These are phyloP conservation scores for Phenacoccus solenopsis DNA, from an alignment of 1,140 invertebrate genomes.

Conservation along the genomic window DNA sequence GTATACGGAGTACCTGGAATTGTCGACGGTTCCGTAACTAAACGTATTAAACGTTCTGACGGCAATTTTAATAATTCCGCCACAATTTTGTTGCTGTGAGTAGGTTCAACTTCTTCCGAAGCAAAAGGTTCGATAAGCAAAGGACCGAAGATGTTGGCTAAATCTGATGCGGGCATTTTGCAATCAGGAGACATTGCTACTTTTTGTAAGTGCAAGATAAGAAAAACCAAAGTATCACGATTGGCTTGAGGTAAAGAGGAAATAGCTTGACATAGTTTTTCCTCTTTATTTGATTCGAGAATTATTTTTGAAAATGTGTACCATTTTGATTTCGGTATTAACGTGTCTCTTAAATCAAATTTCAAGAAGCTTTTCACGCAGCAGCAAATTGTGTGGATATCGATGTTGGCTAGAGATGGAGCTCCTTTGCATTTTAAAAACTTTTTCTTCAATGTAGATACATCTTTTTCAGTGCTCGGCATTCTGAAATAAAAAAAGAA, in stretches of 20 bases:
- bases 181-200: conserved; percentile 55
- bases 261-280: conserved; percentile 48
- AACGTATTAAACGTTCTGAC: conserved; percentile 24
- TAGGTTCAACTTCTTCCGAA: conserved; percentile 33
- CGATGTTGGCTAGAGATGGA: conserved; percentile 53
- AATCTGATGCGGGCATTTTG: conserved; percentile 63
- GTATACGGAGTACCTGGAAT: not conserved
- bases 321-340: conserved; percentile 63
- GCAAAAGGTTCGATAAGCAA: conserved; percentile 69
- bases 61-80: conserved; percentile 24
- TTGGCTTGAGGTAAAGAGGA: conserved; percentile 67
- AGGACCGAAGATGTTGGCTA: conserved; percentile 74
- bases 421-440: conserved; percentile 51
- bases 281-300: conserved; percentile 35
- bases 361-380: conserved; percentile 78
- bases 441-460: conserved; percentile 69
- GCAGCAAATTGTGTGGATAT: conserved; percentile 70
- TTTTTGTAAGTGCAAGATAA: conserved; percentile 72
- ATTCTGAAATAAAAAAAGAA: conserved; percentile 40
- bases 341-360: conserved; percentile 62
- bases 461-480: conserved; percentile 71
- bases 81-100: conserved; percentile 21
- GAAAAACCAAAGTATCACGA: conserved; percentile 71
- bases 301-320: conserved; percentile 60
- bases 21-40: not conserved